phyloP scores from a whole-genome alignment of 2,797 vertebrate species.

The Danionella dracula region DNA sequence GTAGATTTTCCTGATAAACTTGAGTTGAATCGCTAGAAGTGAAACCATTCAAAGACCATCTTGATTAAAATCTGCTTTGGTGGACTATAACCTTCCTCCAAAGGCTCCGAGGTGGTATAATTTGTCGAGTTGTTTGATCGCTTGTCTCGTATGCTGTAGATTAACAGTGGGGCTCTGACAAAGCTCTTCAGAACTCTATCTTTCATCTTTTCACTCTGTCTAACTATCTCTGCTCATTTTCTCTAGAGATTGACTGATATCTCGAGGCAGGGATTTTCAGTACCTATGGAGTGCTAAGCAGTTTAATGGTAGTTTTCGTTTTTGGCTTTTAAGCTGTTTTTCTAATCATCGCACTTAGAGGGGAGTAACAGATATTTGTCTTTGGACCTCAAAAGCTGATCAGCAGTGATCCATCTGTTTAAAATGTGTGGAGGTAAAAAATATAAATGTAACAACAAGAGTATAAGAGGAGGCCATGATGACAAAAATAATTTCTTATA shows the following conservation, averaged over 20 bases:
- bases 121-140: background rate
- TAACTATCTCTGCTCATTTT: constrained; percentile 1
- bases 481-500: no score
- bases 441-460: no score
- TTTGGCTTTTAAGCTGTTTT: background rate
- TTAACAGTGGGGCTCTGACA: constrained; percentile 17
- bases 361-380: background rate
- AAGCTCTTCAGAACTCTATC: constrained; percentile 26
- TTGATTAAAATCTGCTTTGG: constrained; percentile 15
- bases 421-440: no score
- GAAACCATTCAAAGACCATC: background rate
- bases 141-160: constrained; percentile 18
- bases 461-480: no score
- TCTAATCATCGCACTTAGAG: background rate
- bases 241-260: constrained; percentile 5
- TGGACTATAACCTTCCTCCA: background rate
- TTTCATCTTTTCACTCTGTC: constrained; percentile 30
- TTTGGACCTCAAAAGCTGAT: background rate
- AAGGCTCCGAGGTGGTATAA: background rate
- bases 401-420: background rate
- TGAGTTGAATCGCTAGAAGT: background rate
- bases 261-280: constrained; percentile 2
- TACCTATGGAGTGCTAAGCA: background rate
- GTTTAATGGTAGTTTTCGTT: background rate
- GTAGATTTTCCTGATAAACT: background rate